These are phyloP conservation scores for Amiota mariae DNA, from an alignment of 2,888 invertebrate genomes.

Conservation along the genomic window DNA sequence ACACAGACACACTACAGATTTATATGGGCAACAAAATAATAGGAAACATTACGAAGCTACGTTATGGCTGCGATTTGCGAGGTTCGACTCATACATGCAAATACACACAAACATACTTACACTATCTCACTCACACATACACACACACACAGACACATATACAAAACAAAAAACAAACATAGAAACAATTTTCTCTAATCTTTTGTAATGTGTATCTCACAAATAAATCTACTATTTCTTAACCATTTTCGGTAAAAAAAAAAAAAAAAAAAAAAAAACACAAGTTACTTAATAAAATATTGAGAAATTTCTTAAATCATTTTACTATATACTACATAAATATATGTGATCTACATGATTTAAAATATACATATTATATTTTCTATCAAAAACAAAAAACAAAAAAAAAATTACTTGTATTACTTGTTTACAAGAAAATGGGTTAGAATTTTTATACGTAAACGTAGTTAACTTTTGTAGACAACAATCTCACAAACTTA, in stretches of 20 bases:
- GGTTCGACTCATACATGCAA: constrained; percentile 50
- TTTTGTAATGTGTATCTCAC: constrained; percentile 3
- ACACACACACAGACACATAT: background rate
- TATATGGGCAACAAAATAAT: constrained; percentile 63
- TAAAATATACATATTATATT: no score
- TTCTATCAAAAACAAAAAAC: no score
- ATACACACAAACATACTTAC: background rate
- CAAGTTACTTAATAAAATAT: no score
- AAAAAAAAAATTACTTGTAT: no score
- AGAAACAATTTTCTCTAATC: background rate
- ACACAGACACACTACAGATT: constrained; percentile 66
- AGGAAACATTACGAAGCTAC: constrained; percentile 69
- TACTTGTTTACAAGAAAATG: no score
- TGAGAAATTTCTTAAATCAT: no score
- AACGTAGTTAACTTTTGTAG: constrained; percentile 5
- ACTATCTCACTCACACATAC: background rate
- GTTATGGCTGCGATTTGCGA: constrained; percentile 62
- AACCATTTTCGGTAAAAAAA: no score
- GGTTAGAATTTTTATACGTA: no score
- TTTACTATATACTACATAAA: no score
- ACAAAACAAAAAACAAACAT: background rate
- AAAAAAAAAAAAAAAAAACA: no score
- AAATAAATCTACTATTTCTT: background rate
- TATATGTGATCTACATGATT: no score
- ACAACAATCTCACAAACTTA: background rate